Conservation (phyloP, 2,888 invertebrate species). For the Platycheirus albimanus region DNA sequence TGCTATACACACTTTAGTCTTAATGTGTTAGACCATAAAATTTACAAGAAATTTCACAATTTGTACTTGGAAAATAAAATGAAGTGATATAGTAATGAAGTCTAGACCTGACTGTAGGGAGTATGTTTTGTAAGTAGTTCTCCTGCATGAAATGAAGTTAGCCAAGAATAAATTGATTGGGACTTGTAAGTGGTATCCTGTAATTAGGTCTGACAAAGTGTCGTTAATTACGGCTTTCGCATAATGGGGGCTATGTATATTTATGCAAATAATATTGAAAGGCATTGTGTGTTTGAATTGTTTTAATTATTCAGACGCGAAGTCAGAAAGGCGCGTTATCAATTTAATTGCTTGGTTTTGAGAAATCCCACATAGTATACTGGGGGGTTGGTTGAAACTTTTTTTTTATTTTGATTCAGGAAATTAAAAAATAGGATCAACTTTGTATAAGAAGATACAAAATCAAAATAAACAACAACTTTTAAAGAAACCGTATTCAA, state of each 20-base stretch:
- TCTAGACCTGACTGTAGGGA: constrained; percentile 33
- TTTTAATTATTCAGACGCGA: background rate
- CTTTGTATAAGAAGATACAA: too few relatives aligned
- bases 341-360: too few relatives aligned
- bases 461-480: too few relatives aligned
- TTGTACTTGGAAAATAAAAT: background rate
- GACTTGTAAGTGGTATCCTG: constrained; percentile 48
- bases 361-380: too few relatives aligned
- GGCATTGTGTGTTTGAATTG: constrained; percentile 14
- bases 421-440: too few relatives aligned
- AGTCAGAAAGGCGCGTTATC: background rate
- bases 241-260: constrained; percentile 1
- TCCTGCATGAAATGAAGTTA: background rate
- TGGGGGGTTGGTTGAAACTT: too few relatives aligned
- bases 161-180: constrained; percentile 33
- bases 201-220: constrained; percentile 43
- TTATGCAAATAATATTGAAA: constrained; percentile 10
- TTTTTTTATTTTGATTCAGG: too few relatives aligned
- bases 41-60: constrained; percentile 16
- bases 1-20: too few relatives aligned
- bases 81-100: constrained; percentile 24
- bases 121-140: too few relatives aligned
- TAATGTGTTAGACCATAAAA: background rate
- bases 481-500: too few relatives aligned
- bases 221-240: constrained; percentile 33